Evolutionary conservation across 2,888 invertebrate species (phyloP), one percentile per base, ranked within the genome.

Genomic region (Ornithoptera priamus): DNA sequence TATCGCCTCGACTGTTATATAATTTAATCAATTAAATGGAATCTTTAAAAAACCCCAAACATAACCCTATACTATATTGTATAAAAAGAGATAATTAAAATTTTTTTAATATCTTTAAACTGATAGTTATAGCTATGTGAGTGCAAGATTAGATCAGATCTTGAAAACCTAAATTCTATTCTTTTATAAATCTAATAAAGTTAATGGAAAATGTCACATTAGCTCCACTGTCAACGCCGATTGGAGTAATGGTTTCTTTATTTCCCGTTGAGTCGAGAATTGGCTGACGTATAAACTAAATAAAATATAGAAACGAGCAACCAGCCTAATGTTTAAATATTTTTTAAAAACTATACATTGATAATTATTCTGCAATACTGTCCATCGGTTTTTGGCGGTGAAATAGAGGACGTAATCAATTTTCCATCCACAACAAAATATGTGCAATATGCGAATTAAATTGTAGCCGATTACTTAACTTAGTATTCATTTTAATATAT

Each of bases 131-230:
- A 53, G 18, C 10, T 18, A 15, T 53, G 53, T 7, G 18, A 53
- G 8, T 5, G 18, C 6, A n/a, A 53, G n/a, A 8, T n/a, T 53
- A 53, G 5, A 53, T 53, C n/a, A 53, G 53, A 53, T 53, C 53
- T n/a, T 53, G 18, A 53, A n/a, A 53, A 53, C n/a, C n/a, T 53
- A 53, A 53, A n/a, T 7, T 18, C 53, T 12, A 53, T 53, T 53
- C n/a, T n/a, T 18, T 53, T 53, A 53, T 1, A 53, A 53, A 53
- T 53, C 53, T 18, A 53, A 53, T 53, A 53, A 53, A 53, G 53
- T 53, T 53, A 53, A 53, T 53, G 53, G 53, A 53, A 53, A 53
- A n/a, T 18, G 53, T 53, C 18, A 53, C 53, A 53, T 53, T 53
- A 53, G 53, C 5, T n/a, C 53, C 53, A 46, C 53, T 7, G n/a